Percentiles rank a stretch among this genome's conserved stretches.
Evolutionary conservation across 2,113 vertebrate genomes (phyloP).

Genomic region (Aegypius monachus): DNA sequence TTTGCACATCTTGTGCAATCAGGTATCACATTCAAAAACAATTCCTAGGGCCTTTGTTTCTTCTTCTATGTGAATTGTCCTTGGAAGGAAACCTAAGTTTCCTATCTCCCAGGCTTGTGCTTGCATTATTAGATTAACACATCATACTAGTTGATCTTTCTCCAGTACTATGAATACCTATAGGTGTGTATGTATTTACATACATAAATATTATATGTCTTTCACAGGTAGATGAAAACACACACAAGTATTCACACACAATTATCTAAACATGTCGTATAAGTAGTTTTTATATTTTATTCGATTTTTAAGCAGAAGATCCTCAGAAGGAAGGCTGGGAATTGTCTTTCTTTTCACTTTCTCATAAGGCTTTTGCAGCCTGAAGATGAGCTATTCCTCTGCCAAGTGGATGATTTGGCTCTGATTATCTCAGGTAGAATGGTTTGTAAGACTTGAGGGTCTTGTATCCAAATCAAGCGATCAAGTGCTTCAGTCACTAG

Average conservation of each 20-base stretch:
- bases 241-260: not conserved
- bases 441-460: not conserved
- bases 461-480: not conserved
- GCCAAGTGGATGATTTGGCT: not conserved
- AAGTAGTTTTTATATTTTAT: not conserved
- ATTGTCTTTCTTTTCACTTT: not conserved
- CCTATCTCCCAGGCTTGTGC: not conserved
- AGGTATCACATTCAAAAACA: not conserved
- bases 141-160: not conserved
- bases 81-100: not conserved
- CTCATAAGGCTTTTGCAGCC: not conserved
- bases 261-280: not conserved
- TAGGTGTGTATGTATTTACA: not conserved
- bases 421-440: not conserved
- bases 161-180: not conserved
- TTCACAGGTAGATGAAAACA: not conserved
- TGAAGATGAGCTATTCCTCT: not conserved
- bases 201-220: not conserved
- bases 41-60: not conserved
- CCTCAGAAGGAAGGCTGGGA: not conserved
- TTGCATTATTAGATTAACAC: not conserved
- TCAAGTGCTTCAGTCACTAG: not conserved
- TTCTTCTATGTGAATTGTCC: not conserved
- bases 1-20: not conserved
- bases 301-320: not conserved